Evolutionary conservation across 2,888 invertebrate species (phyloP), one percentile per base, ranked within the genome.

Genomic region (Hydraecia micacea): DNA sequence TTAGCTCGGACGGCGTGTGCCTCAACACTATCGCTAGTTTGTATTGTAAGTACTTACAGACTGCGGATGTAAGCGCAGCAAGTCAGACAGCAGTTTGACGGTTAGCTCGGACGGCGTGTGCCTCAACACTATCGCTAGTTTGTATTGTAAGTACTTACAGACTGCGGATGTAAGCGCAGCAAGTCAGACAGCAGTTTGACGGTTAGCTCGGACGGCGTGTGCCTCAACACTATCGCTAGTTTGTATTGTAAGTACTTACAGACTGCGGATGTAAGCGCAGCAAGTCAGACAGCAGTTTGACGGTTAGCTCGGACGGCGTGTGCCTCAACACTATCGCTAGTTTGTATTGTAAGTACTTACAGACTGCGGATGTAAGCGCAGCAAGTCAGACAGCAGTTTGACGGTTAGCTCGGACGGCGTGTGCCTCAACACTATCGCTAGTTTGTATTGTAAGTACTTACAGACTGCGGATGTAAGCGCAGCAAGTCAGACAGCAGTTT

Each of bases 291-390:
- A 97, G 88, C 65, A 96, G 85, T 18, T 89, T 89, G 28, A 93
- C 93, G 2, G 93, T 89, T 36, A 95, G 89, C 65, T 96, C 95
- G 0, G 95, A 89, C 0, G 96, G 95, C 62, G 96, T 95, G 87
- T 97, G 97, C 6, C 97, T 90, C 85, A 97, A 86, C 5, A 96
- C 95, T 55, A 97, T 91, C 0, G 96, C 96, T 63, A 96, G 90
- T 82, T 95, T 94, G 89, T n/a, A n/a, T n/a, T n/a, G n/a, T n/a
- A n/a, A n/a, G n/a, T 73, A 91, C 93, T 92, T 73, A 96, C 96
- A 66, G 94, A 92, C 77, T 96, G 95, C 39, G 96, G 95, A 81
- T 96, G 96, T 62, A 90, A 75, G 13, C 90, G 91, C 58, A 97
- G 90, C 89, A 96, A 77, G 8, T 96, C 95, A 0, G 94, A 89